Evolutionary conservation across 2,888 invertebrate genomes (phyloP).

Genomic region (Malthinus seriepunctatus): DNA sequence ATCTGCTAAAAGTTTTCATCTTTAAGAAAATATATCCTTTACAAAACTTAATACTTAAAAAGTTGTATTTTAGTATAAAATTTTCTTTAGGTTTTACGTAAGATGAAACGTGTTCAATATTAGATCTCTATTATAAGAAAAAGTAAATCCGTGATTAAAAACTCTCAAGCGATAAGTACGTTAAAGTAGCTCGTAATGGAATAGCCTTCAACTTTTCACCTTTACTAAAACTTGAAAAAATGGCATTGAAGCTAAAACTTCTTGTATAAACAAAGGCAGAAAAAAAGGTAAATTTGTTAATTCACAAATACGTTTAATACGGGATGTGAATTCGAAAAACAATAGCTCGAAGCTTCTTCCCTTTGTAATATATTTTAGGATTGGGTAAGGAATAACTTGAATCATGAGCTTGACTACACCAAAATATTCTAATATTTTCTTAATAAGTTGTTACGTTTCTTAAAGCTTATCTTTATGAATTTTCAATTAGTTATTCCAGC

Average conservation of each 20-base stretch:
- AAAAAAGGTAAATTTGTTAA: no score
- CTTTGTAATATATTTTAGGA: no score
- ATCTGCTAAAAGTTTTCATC: conserved; percentile 8
- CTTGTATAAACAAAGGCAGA: not conserved
- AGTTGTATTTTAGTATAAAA: not conserved
- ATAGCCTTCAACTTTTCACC: not conserved
- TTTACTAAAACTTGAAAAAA: not conserved
- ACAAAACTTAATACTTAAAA: not conserved
- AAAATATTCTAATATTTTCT: no score
- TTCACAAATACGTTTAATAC: no score
- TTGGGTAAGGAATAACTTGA: no score
- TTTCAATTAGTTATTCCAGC: no score
- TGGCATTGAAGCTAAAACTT: not conserved
- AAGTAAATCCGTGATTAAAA: conserved; percentile 19
- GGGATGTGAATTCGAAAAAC: no score
- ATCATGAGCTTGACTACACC: no score
- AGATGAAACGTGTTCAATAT: conserved; percentile 13
- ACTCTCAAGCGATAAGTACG: not conserved
- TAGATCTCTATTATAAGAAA: conserved; percentile 10
- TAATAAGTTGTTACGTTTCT: no score
- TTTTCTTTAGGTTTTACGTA: not conserved
- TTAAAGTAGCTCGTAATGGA: not conserved
- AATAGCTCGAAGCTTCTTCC: no score
- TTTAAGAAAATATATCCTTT: not conserved
- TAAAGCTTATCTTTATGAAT: no score